Base-by-base conservation (phyloP, 2,113 vertebrate genomes). In the Atrichornis clamosus region DNA sequence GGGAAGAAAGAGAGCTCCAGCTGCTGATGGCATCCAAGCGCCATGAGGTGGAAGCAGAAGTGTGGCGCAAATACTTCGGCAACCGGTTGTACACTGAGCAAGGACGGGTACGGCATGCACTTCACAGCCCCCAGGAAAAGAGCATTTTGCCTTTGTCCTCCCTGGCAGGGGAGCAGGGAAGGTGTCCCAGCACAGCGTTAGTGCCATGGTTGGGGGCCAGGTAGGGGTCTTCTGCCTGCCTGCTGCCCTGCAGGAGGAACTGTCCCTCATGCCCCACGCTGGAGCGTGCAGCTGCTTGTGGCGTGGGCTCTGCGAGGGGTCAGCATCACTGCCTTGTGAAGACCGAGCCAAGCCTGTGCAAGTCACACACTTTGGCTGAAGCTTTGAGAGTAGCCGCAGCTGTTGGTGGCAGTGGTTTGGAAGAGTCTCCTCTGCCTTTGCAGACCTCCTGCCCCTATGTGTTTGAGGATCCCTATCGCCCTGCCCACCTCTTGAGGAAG, bases 381-480 rank as follows among this genome's bases (percentile, higher is more conserved):
- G 18, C 22, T 32, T 10, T n/a, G 37, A 10, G n/a, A 18, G 17
- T 5, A 32, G 14, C 26, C 37, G 11, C 50, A 26, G 44, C 23
- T 21, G 1, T 1, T 24, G 44, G 27, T 0, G 1, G 58, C 44
- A 46, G 44, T 1, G 18, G 22, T 30, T 68, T 6, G 68, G 55
- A 19, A 39, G 17, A 28, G 19, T 18, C n/a, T 18, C 18, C 14
- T 49, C 22, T 68, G 47, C 41, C 69, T 37, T 11, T 44, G 55
- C 83, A 91, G 89, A 81, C 75, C 35, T 55, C 83, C 62, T 91
- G 83, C 27, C 62, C 68, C 27, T 86, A 62, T 0, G 35, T 81
- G 35, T 87, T 81, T 8, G 76, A 91, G 55, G 89, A 87, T 56
- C 76, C 89, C 68, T 86, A 75, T 21, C 19, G 76, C 62, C 89